Evolutionary conservation across 1,140 invertebrate species (phyloP), one percentile per base, ranked within the genome.

Genomic region (Heterodera schachtii): DNA sequence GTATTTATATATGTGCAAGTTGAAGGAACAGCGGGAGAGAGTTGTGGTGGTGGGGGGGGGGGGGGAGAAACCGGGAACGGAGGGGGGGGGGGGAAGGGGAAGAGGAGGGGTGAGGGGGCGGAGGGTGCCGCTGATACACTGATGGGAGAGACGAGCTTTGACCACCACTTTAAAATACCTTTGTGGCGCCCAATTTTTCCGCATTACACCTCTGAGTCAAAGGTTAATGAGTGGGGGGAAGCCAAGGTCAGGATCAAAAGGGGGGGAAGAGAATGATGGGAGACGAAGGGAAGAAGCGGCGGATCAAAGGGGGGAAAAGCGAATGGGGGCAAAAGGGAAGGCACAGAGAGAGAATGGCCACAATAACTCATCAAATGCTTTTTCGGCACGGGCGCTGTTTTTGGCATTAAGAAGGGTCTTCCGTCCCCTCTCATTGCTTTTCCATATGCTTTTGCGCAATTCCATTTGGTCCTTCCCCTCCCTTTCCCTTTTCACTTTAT

Each of bases 161-260:
- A 76, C 47, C 46, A 66, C 47, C 66, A 43, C 44, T 16, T 47
- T 19, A 76, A n/a, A 44, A 19, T 21, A 13, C 64, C 64, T 78
- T 69, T 78, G 64, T 19, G 69, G 44, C 70, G 52, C 64, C 47
- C 70, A 69, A 78, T 78, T 64, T 78, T 78, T 78, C 76, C 76
- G 64, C 60, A 78, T 78, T 78, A 78, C 76, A 78, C 76, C 76
- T 78, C 64, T 47, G 52, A 67, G 70, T 16, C 76, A 70, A 67
- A 31, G 64, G 76, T 52, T 49, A 78, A 69, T 57, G 76, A 67
- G 31, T 31, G 31, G 46, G 71, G 71, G 71, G 47, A 52, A 41
- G 46, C 31, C 52, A 78, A 49, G 70, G 47, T 41, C 44, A 78
- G 44, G 31, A 74, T 57, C 47, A 74, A 43, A 6, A 74, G 64